Evolutionary conservation across 2,888 invertebrate genomes (phyloP), one percentile per base, ranked within the genome.

Genomic region (Polylopha cassiicola): DNA sequence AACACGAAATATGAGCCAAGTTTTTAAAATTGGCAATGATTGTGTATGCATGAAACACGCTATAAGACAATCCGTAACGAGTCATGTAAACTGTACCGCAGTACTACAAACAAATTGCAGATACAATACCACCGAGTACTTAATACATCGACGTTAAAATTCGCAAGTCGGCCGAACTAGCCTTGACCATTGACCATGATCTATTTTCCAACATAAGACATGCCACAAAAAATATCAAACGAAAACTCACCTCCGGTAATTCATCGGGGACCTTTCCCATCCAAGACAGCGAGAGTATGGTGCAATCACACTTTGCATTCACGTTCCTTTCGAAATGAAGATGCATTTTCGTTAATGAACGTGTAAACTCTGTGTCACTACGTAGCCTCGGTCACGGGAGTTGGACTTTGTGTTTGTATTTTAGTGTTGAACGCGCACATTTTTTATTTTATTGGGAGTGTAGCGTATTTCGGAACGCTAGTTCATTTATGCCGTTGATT

Each of bases 181-280:
- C 41, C 41, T 41, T 41, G 41, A 41, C 41, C 41, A 36, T 30
- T 41, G 41, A 36, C 41, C 41, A 26, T 41, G 41, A 41, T 34
- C 41, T 41, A 41, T 41, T 41, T 36, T 24, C 9, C 16, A 23
- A 14, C 24, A 17, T 16, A 9, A 4, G 16, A n/a, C 27, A 4
- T 3, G 22, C 41, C 15, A 16, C 27, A 11, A 11, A 15, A 16
- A 11, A 22, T 38, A 38, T 41, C 46, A 43, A 42, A 32, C 43
- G 36, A 64, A 28, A 26, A 63, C 88, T 88, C 81, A 95, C 96
- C 92, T 97, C 96, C 22, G 97, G 96, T 61, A 96, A 88, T 72
- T 96, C 95, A 73, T 98, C 97, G 52, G 97, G 97, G 61, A 97
- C 96, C 86, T 97, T 97, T 53, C 97, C 97, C 98, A 98, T 98